Percentiles rank a stretch among this genome's conserved stretches.
phyloP scores from a whole-genome alignment of 2,888 invertebrate species.

The Dysmachus trigonus region DNA sequence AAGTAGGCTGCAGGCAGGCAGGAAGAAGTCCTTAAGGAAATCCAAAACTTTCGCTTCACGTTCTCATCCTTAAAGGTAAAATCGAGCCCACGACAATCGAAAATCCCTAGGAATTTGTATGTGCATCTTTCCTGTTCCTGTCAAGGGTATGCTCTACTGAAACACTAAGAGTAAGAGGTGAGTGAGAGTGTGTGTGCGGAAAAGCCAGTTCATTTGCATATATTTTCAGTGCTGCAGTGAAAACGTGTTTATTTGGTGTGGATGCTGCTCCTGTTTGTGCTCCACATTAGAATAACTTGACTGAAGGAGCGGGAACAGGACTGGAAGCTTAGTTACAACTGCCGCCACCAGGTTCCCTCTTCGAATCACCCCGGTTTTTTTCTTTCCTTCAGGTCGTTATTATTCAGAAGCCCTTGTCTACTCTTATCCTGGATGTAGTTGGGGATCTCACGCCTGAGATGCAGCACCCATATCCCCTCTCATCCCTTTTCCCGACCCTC shows the following conservation, averaged over 20 bases:
- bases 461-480: not conserved
- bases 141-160: not conserved
- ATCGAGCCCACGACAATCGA: not conserved
- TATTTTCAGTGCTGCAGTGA: not conserved
- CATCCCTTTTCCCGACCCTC: not conserved
- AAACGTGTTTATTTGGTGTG: not conserved
- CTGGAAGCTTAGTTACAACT: too few relatives aligned
- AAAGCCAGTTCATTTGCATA: not conserved
- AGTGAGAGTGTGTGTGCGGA: not conserved
- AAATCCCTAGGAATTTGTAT: not conserved
- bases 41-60: not conserved
- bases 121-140: not conserved
- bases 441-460: not conserved
- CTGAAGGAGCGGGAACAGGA: not conserved
- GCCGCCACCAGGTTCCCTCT: not conserved
- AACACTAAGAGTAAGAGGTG: not conserved
- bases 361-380: not conserved
- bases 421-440: not conserved
- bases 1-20: too few relatives aligned
- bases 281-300: not conserved
- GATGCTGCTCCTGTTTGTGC: not conserved
- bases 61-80: not conserved
- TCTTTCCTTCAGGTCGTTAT: not conserved
- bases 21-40: not conserved
- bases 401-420: not conserved